Base-by-base conservation (phyloP, 2,888 invertebrate genomes). In the Drosophila subsilvestris region DNA sequence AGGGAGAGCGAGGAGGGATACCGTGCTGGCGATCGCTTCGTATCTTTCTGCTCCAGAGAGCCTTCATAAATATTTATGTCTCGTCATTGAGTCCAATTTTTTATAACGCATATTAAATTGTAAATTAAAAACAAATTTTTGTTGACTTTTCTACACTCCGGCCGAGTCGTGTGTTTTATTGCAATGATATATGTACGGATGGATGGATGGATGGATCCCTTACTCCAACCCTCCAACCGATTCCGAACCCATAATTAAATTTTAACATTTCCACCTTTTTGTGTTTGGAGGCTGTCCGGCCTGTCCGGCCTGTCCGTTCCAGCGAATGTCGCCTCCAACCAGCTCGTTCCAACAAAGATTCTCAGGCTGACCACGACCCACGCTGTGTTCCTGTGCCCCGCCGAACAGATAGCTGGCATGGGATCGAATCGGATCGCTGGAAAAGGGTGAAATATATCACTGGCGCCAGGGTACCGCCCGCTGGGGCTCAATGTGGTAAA, bases 401-500 rank as follows among this genome's bases (percentile, higher is more conserved):
- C 37, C 7, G 57, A 63, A 66, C 66, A 14, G 32, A 37, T 37
- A 9, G 6, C 27, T 9, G 9, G 8, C 2, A 9, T 27, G 37
- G 50, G 53, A 69, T 69, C 50, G 44, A 10, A 10, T 10, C 10
- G 44, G 29, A 29, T 32, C 32, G 32, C 12, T 45, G 53, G 69
- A 74, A 75, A 86, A 88, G 89, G 88, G 88, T 90, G 85, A 89
- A 89, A 81, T 89, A 89, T 86, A 87, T 86, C 89, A 89, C 81
- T 91, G 91, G 90, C 90, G 90, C 91, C 90, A 91, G 77, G 78
- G 74, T 74, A 90, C 90, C 90, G 86, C 91, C 91, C 78, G 91
- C 90, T 90, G 91, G 79, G 78, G 66, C 67, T 71, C 80, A 76
- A 88, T 76, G 86, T 86, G 86, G 86, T 80, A 88, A 77, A 76